Evolutionary conservation across 2,797 vertebrate species (phyloP).

Genomic region (Triplophysa bombifrons): DNA sequence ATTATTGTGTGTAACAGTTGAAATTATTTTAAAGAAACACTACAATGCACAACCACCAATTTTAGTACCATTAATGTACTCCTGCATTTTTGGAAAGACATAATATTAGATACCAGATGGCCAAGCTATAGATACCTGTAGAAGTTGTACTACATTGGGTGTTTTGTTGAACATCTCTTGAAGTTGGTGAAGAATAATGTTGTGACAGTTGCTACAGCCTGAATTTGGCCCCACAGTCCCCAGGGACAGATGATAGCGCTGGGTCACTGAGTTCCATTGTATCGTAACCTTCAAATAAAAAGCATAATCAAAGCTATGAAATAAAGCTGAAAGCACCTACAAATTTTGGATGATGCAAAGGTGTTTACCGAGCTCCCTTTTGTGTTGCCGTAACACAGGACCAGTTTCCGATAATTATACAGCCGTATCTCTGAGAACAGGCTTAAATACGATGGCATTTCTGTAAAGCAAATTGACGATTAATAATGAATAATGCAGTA

Average conservation of each 20-base stretch:
- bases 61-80: too few relatives aligned
- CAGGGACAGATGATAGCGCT: constrained; percentile 93
- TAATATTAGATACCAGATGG: not conserved
- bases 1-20: too few relatives aligned
- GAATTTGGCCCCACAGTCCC: constrained; percentile 98
- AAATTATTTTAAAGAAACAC: too few relatives aligned
- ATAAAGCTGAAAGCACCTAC: not conserved
- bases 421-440: constrained; percentile 96
- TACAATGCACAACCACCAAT: too few relatives aligned
- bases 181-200: constrained; percentile 98
- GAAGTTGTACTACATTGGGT: constrained; percentile 93
- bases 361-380: constrained; percentile 92
- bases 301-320: not conserved
- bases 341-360: not conserved
- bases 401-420: constrained; percentile 97
- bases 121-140: constrained; percentile 82
- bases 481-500: not conserved
- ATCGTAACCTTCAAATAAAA: constrained; percentile 83
- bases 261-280: constrained; percentile 94
- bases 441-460: constrained; percentile 93
- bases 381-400: constrained; percentile 94
- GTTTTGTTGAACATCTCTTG: constrained; percentile 99
- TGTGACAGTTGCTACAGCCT: constrained; percentile 99
- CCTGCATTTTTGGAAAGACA: too few relatives aligned
- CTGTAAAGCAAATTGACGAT: constrained; percentile 68